phyloP scores from a whole-genome alignment of 2,888 invertebrate species.

The Camptogramma bilineatum region DNA sequence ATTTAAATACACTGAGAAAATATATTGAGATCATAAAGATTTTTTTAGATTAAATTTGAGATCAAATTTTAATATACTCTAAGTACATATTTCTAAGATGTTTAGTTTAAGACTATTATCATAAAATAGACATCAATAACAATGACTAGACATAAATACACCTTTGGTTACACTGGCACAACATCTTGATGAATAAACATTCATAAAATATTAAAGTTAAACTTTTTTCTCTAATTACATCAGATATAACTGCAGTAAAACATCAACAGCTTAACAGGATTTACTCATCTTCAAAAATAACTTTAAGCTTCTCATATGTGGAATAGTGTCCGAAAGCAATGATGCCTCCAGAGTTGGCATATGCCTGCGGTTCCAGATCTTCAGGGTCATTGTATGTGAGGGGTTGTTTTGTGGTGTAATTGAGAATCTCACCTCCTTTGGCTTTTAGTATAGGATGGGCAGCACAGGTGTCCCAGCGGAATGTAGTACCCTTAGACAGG shows the following conservation, averaged over 20 bases:
- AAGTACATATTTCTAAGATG: too few relatives aligned
- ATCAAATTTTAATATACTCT: slow-evolving; percentile 5
- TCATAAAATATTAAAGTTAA: not conserved
- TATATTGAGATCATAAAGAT: not conserved
- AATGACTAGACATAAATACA: slow-evolving; percentile 4
- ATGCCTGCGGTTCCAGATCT: slow-evolving; percentile 60
- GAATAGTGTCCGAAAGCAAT: slow-evolving; percentile 63
- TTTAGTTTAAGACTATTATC: not conserved
- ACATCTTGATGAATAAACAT: not conserved
- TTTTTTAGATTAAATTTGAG: slow-evolving; percentile 6
- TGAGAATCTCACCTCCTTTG: slow-evolving; percentile 90
- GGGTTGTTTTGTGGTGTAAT: slow-evolving; percentile 55
- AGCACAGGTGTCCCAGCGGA: slow-evolving; percentile 96
- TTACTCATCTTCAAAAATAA: slow-evolving; percentile 32
- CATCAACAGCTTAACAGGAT: not conserved
- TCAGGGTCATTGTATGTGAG: slow-evolving; percentile 68
- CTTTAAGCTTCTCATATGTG: slow-evolving; percentile 57
- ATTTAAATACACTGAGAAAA: not conserved
- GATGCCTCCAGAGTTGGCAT: slow-evolving; percentile 72
- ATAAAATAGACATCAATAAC: slow-evolving; percentile 2
- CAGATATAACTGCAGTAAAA: not conserved
- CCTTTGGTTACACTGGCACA: slow-evolving; percentile 1
- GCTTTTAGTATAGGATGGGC: slow-evolving; percentile 93
- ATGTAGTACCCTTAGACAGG: slow-evolving; percentile 92
- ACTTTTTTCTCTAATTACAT: not conserved